phyloP scores from a whole-genome alignment of 2,113 vertebrate genomes.

The Anarhynchus alexandrinus region DNA sequence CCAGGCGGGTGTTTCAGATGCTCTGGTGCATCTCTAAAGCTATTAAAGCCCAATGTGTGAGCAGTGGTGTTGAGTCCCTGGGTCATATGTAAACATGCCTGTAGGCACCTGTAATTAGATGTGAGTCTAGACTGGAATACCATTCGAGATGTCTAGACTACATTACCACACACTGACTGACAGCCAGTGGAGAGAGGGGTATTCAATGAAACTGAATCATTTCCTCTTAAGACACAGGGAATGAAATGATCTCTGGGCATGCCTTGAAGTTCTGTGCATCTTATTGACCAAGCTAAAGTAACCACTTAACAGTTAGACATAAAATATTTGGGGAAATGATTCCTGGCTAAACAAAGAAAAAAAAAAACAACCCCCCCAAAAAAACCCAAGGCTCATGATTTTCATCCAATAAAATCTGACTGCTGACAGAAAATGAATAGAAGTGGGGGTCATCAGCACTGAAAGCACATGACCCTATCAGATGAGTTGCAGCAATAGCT shows the following conservation, averaged over 20 bases:
- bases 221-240: not conserved
- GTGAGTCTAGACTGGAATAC: not conserved
- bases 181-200: not conserved
- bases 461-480: not conserved
- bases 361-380: not conserved
- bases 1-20: not conserved
- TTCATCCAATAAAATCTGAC: not conserved
- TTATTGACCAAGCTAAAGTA: not conserved
- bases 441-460: not conserved
- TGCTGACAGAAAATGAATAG: not conserved
- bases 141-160: rapidly evolving
- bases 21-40: not conserved
- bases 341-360: not conserved
- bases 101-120: not conserved
- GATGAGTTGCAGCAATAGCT: not conserved
- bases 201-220: not conserved
- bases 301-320: not conserved
- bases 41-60: not conserved
- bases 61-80: not conserved
- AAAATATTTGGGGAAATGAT: not conserved
- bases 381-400: not conserved
- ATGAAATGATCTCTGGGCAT: not conserved
- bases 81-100: not conserved
- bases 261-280: not conserved
- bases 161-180: not conserved